Evolutionary conservation across 2,797 vertebrate genomes (phyloP), one percentile per base, ranked within the genome.

Genomic region (Helarctos malayanus): DNA sequence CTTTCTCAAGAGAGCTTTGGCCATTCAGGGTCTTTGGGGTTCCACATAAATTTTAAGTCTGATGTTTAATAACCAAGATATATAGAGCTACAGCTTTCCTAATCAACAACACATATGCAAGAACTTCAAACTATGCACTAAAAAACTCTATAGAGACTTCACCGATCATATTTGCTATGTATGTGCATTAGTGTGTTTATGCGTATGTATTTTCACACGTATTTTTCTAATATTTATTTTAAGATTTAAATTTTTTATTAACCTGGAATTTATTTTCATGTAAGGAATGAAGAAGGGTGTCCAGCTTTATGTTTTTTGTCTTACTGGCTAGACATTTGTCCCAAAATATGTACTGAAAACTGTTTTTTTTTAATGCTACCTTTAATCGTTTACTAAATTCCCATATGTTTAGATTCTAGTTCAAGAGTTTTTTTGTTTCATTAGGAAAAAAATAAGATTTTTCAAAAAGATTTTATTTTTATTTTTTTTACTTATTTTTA

Each of bases 181-280:
- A 1, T 45, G 47, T 59, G n/a, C n/a, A 21, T 52, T 73, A 45
- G 7, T 47, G 16, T 16, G 2, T 21, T 35, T 29, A 13, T 52
- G 8, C 18, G 0, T 15, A 15, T 16, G 7, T 15, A 32, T n/a
- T 38, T 57, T 73, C 59, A 84, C 4, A 27, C 7, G 2, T 27
- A 32, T 16, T 57, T 57, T 84, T 71, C 14, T 80, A 49, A 45
- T 81, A 35, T 75, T 69, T 35, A 71, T 73, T 73, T 90, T 88
- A 78, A 59, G 18, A 7, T 59, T 63, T 76, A 76, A 32, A 71
- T 65, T 12, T 75, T 88, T 83, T 68, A 84, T 75, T 80, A 71
- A 93, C 5, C 35, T 90, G 63, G 18, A 81, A 63, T 89, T 38
- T 82, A 56, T 97, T 89, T 87, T 75, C 52, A 78, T 32, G 27